phyloP scores from a whole-genome alignment of 2,113 vertebrate genomes.

The Hiodon tergisus region DNA sequence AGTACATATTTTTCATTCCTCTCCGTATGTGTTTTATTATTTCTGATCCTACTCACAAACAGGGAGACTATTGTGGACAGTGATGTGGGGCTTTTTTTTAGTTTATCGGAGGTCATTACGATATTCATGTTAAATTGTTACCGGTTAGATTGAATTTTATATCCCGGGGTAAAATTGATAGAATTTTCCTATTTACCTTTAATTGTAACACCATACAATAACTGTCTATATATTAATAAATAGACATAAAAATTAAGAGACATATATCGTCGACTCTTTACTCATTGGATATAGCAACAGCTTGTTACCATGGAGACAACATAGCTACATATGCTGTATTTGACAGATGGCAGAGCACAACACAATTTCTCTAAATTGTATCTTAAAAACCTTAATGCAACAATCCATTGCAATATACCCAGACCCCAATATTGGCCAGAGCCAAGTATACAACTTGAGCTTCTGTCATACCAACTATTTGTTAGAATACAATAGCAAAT shows the following conservation, averaged over 20 bases:
- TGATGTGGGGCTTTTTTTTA: background rate
- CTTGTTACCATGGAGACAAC: conserved; percentile 12
- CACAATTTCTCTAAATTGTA: background rate
- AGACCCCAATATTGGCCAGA: no score
- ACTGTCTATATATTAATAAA: background rate
- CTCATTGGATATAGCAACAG: background rate
- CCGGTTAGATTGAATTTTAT: no score
- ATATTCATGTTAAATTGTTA: no score
- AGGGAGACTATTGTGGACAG: background rate
- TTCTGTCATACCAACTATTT: background rate
- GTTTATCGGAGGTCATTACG: no score
- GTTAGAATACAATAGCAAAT: background rate
- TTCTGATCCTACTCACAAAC: background rate
- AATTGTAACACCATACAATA: no score
- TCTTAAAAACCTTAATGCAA: background rate
- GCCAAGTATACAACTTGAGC: background rate
- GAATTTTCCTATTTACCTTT: no score
- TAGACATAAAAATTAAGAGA: background rate
- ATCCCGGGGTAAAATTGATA: no score
- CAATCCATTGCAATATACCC: no score
- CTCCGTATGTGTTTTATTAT: background rate
- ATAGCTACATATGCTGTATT: background rate
- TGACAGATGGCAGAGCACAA: background rate
- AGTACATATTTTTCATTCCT: background rate
- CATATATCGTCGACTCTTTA: background rate